Conservation (phyloP, 1,140 invertebrate species). For the Megalopta genalis region DNA sequence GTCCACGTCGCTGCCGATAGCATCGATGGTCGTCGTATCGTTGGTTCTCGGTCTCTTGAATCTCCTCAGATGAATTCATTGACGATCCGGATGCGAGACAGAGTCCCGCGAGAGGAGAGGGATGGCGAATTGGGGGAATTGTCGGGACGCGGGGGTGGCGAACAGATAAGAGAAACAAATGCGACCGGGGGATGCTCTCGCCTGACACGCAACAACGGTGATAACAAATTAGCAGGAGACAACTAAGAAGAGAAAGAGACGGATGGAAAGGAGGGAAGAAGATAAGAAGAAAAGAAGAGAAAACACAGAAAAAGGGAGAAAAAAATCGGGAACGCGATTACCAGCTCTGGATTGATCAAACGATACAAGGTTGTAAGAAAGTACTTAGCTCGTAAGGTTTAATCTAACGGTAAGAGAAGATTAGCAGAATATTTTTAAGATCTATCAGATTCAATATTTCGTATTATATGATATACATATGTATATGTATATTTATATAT, state of each 20-base stretch:
- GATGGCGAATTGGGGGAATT: neutral
- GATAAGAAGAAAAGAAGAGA: constrained; percentile 41
- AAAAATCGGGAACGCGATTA: constrained; percentile 28
- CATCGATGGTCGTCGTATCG: constrained; percentile 58
- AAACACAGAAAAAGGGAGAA: constrained; percentile 25
- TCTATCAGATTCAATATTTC: constrained; percentile 77
- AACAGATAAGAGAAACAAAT: constrained; percentile 21
- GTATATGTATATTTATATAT: constrained; percentile 45
- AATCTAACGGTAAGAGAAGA: constrained; percentile 70
- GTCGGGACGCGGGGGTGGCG: neutral
- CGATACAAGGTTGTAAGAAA: constrained; percentile 79
- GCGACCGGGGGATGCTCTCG: constrained; percentile 40
- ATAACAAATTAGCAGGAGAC: constrained; percentile 26
- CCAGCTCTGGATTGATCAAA: constrained; percentile 56
- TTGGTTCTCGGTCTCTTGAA: constrained; percentile 40
- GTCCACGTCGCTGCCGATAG: constrained; percentile 34
- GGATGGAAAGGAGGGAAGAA: neutral
- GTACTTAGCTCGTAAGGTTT: constrained; percentile 76
- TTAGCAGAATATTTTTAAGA: constrained; percentile 78
- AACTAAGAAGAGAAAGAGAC: too few species aligned
- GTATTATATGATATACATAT: constrained; percentile 63
- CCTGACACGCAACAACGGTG: constrained; percentile 45
- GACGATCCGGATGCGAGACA: neutral
- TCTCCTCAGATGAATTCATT: constrained; percentile 69
- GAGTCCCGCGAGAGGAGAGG: neutral